Conservation (phyloP, 1,140 invertebrate species). For the Euwallacea fornicatus region DNA sequence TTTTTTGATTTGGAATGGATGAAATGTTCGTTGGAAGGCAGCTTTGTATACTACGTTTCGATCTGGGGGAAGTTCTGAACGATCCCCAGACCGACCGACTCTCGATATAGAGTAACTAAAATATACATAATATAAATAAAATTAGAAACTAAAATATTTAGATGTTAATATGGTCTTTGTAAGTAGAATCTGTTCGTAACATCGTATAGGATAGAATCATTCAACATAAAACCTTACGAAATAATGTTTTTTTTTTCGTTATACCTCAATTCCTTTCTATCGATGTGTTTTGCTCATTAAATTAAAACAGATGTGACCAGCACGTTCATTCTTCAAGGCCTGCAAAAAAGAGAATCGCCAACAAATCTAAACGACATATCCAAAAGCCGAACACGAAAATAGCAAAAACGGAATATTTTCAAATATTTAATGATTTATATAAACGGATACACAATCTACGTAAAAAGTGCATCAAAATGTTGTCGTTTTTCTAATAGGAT, state of each 20-base stretch:
- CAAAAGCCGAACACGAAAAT: too few relatives aligned
- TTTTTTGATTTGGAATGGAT: not conserved
- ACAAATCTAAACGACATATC: too few relatives aligned
- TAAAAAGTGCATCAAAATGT: too few relatives aligned
- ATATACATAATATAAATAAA: conserved; percentile 55
- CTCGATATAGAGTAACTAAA: conserved; percentile 49
- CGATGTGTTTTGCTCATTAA: too few relatives aligned
- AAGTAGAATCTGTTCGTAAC: conserved; percentile 56
- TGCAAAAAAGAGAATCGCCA: too few relatives aligned
- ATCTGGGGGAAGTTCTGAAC: conserved; percentile 44
- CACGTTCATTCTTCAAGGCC: too few relatives aligned
- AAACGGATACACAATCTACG: too few relatives aligned
- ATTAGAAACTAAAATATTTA: conserved; percentile 53
- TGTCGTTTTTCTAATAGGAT: too few relatives aligned
- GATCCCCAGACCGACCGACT: conserved; percentile 40
- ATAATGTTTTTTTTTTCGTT: conserved; percentile 1
- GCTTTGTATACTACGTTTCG: conserved; percentile 38
- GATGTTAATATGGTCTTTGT: conserved; percentile 56
- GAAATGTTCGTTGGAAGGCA: conserved; percentile 18
- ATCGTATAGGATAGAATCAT: conserved; percentile 53
- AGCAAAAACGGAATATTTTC: too few relatives aligned
- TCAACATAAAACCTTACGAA: conserved; percentile 49
- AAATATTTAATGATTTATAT: too few relatives aligned
- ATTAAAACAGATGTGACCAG: too few relatives aligned
- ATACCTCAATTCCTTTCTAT: not conserved